Conservation (phyloP, 2,888 invertebrate species). For the Tetanocera ferruginea region DNA sequence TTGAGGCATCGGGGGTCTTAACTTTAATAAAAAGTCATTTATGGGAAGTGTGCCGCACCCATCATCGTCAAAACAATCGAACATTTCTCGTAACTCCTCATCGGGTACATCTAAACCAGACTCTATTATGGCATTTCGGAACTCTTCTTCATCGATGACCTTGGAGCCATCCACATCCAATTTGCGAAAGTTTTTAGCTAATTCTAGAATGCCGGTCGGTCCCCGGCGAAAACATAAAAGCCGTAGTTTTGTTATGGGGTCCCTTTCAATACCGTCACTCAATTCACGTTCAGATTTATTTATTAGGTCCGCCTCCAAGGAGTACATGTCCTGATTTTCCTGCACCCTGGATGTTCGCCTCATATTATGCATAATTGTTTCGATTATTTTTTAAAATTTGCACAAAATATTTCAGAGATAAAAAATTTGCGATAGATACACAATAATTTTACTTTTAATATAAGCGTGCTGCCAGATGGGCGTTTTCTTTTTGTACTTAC, state of each 20-base stretch:
- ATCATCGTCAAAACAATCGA: slow-evolving; percentile 80
- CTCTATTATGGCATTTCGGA: slow-evolving; percentile 83
- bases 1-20: slow-evolving; percentile 86
- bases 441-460: no score
- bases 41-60: slow-evolving; percentile 86
- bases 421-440: no score
- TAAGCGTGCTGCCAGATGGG: no score
- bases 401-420: no score
- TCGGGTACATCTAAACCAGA: slow-evolving; percentile 80
- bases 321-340: slow-evolving; percentile 55
- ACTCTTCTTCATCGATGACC: slow-evolving; percentile 85
- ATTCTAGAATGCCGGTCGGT: slow-evolving; percentile 87
- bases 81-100: slow-evolving; percentile 69
- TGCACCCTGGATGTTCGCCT: slow-evolving; percentile 49
- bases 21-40: slow-evolving; percentile 86
- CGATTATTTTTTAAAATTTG: no score
- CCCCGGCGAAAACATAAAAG: slow-evolving; percentile 87
- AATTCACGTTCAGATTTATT: slow-evolving; percentile 80
- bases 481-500: no score
- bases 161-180: slow-evolving; percentile 96
- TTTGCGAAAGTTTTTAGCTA: slow-evolving; percentile 88
- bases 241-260: slow-evolving; percentile 87
- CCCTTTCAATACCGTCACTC: slow-evolving; percentile 73
- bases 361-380: no score
- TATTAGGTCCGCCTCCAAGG: slow-evolving; percentile 83